These are phyloP conservation scores for Leptopilina syphax DNA, from an alignment of 2,888 invertebrate genomes.

Conservation along the genomic window DNA sequence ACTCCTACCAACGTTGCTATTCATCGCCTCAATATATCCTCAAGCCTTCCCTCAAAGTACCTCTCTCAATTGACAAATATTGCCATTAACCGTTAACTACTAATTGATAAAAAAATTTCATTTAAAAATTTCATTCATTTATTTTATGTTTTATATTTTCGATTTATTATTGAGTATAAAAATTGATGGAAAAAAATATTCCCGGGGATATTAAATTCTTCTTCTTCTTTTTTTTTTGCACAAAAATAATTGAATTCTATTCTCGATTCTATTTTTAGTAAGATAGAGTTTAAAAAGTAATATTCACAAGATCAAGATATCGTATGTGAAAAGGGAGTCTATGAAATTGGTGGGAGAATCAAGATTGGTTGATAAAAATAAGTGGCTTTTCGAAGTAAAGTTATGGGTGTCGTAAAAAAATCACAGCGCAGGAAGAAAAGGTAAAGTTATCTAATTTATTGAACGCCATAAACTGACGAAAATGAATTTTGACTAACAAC, in stretches of 20 bases:
- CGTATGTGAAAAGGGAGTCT: not conserved
- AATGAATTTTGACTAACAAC: not conserved
- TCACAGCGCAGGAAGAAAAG: not conserved
- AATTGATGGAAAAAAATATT: no score
- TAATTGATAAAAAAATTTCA: no score
- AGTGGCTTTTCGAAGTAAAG: conserved; percentile 21
- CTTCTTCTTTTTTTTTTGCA: no score
- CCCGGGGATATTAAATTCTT: no score
- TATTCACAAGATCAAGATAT: conserved; percentile 16
- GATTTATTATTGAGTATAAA: no score
- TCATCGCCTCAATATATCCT: conserved; percentile 56
- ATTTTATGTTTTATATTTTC: no score
- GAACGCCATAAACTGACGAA: conserved; percentile 7
- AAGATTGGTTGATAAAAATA: conserved; percentile 30
- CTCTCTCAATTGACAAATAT: conserved; percentile 4
- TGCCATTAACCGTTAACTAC: not conserved
- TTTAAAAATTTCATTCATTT: no score
- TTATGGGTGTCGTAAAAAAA: conserved; percentile 29
- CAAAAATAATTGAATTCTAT: conserved; percentile 6
- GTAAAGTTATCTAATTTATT: not conserved
- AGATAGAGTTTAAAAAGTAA: not conserved
- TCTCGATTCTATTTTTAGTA: not conserved
- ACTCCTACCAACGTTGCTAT: conserved; percentile 55
- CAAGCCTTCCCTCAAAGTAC: conserved; percentile 38
- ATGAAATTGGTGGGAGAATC: conserved; percentile 6